Evolutionary conservation across 2,797 vertebrate species (phyloP), one percentile per base, ranked within the genome.

Genomic region (Limosa lapponica): DNA sequence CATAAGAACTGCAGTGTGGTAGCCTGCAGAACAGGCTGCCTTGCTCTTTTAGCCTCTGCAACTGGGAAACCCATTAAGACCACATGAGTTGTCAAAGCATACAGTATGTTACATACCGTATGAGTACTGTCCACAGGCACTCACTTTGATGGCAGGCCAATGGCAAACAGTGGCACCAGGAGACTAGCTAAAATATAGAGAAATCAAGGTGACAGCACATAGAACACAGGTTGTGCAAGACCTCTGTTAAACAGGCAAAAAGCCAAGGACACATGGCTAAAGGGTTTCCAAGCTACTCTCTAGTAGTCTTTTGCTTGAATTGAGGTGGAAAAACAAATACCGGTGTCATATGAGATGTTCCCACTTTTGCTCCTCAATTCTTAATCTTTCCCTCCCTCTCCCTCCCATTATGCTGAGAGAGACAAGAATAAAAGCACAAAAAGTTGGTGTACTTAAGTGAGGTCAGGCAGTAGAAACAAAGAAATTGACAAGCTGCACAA

Each of bases 61-160:
- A 70, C 92, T 96, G 93, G 81, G 90, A 95, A 97, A 96, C 54
- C 88, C 90, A 96, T 96, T 95, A 96, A 84, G 94, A 95, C 92
- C 95, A 84, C 94, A 95, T 96, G 95, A 95, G 96, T 93, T 92
- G 93, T 96, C 90, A 94, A 94, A 92, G 90, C 55, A 58, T 70
- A 92, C 1, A 0, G 58, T 96, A 70, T 87, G 86, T 96, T 75
- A 58, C 49, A 78, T 72, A 79, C 83, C 6, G 0, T 87, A 70
- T 79, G 62, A 95, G 46, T 87, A 87, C 90, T 67, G 74, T 90
- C 81, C 73, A 77, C 83, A 93, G 73, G n/a, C 93, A 75, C 86
- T 96, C 2, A 0, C 93, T 96, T 92, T 95, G 92, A 94, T 94
- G 90, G 70, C 74, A 75, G 83, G 90, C 93, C 96, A 96, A 77